phyloP scores from a whole-genome alignment of 2,888 invertebrate species.

The Scotopteryx bipunctaria region DNA sequence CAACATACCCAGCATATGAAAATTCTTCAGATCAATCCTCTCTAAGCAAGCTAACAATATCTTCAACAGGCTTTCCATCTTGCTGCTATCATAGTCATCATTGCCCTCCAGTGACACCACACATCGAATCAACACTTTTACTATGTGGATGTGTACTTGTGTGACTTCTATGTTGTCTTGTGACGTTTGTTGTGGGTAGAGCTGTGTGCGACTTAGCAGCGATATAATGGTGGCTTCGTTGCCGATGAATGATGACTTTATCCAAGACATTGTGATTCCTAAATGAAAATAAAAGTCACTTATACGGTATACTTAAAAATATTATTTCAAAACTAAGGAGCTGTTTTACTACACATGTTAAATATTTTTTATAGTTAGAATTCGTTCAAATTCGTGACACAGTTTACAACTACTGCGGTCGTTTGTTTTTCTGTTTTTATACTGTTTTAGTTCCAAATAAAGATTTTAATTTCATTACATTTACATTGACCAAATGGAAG shows the following conservation, averaged over 20 bases:
- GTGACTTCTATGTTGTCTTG: constrained; percentile 68
- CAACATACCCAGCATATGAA: constrained; percentile 73
- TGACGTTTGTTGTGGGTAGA: constrained; percentile 65
- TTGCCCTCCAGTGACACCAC: constrained; percentile 51
- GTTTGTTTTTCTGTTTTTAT: too few relatives aligned
- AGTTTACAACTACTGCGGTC: too few relatives aligned
- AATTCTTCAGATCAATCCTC: constrained; percentile 70
- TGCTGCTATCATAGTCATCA: constrained; percentile 53
- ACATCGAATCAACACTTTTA: constrained; percentile 65
- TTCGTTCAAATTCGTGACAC: too few relatives aligned
- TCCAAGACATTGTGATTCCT: constrained; percentile 63
- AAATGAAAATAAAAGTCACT: constrained; percentile 14
- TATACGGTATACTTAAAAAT: too few relatives aligned
- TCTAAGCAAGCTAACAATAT: constrained; percentile 69
- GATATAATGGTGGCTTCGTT: constrained; percentile 62
- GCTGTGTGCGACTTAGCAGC: constrained; percentile 60
- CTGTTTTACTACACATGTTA: too few relatives aligned
- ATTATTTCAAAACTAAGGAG: too few relatives aligned
- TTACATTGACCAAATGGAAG: too few relatives aligned
- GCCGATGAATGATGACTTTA: constrained; percentile 63
- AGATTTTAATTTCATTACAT: too few relatives aligned
- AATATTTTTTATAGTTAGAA: too few relatives aligned
- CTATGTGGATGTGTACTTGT: constrained; percentile 68
- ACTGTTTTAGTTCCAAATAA: too few relatives aligned
- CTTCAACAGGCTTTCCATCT: constrained; percentile 68